Percentiles rank a stretch among this genome's conserved stretches.
phyloP scores from a whole-genome alignment of 2,797 vertebrate species.

The Alca torda region DNA sequence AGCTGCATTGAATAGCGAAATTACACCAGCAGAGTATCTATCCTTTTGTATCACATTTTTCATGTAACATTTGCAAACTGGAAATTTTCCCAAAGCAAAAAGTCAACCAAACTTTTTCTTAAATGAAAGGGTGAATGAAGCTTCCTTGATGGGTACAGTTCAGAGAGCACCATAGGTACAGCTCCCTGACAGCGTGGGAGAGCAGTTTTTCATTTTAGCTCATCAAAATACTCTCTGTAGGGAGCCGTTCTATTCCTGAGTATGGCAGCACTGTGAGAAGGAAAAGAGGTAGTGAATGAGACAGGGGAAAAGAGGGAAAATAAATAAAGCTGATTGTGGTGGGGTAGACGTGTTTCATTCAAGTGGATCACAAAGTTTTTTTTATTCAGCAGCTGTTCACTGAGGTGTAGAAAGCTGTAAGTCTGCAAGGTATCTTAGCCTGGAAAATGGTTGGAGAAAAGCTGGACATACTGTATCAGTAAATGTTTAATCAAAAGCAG shows the following conservation, averaged over 20 bases:
- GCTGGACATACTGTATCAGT: conserved; percentile 5
- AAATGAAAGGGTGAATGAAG: conserved; percentile 12
- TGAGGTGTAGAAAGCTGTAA: conserved; percentile 49
- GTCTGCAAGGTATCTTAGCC: conserved; percentile 20
- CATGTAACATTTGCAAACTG: not conserved
- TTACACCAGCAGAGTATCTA: not conserved
- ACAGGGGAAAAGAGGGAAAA: not conserved
- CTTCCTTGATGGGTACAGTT: conserved; percentile 32
- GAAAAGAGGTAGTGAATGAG: conserved; percentile 16
- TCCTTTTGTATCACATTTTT: not conserved
- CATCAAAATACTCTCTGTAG: not conserved
- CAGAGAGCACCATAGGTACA: not conserved
- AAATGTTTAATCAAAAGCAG: conserved; percentile 52
- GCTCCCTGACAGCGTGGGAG: not conserved
- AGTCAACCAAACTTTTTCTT: not conserved
- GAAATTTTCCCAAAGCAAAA: conserved; percentile 1
- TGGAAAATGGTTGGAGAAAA: conserved; percentile 33
- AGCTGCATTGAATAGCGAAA: not conserved
- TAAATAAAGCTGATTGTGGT: conserved; percentile 21
- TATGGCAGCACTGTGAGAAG: conserved; percentile 23
- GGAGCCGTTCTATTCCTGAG: conserved; percentile 27
- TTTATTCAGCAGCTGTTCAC: conserved; percentile 67
- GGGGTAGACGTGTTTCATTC: not conserved
- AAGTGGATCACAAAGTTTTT: conserved; percentile 11
- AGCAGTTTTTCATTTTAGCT: conserved; percentile 24